Evolutionary conservation across 2,113 vertebrate genomes (phyloP), one percentile per base, ranked within the genome.

Genomic region (Catharus minimus): DNA sequence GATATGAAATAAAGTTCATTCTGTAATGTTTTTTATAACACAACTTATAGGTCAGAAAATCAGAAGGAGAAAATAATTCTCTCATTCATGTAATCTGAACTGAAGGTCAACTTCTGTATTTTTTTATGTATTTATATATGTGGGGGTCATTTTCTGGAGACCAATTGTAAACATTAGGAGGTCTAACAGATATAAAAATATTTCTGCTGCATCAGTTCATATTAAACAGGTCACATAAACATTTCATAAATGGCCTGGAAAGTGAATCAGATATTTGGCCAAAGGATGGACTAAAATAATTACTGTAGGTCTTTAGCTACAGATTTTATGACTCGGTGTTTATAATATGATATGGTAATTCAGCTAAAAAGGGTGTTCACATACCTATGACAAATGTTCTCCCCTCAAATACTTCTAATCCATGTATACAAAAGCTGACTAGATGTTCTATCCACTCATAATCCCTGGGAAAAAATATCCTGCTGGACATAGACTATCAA

Each of bases 61-160:
- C 96, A 97, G 97, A 97, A 97, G 95, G 79, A 95, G 97, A 98
- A 97, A 97, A 98, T 97, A 95, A 82, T 97, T 97, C 96, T 98
- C 97, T 98, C 97, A 89, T 30, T 92, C 80, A 87, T 86, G 56
- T 89, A 95, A 96, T 97, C 97, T 97, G 97, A 98, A 97, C 88
- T 97, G 96, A 92, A 97, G 97, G 97, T 98, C 97, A 96, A 97
- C 93, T 97, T 97, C 68, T 41, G 8, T 89, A 92, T 88, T 95
- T 57, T 98, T 97, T 96, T 94, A 97, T 93, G 82, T 93, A 97
- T 97, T 96, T 96, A 97, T 96, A 66, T 95, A 97, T 89, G 75
- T 95, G 82, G 87, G 33, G 56, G 68, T 97, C 96, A 97, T 97
- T 95, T 95, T 95, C 92, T 91, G n/a, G 18, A 77, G 36, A 73